phyloP scores from a whole-genome alignment of 37 sponge, comb jelly and placozoan species.

The Ianthella basta region DNA sequence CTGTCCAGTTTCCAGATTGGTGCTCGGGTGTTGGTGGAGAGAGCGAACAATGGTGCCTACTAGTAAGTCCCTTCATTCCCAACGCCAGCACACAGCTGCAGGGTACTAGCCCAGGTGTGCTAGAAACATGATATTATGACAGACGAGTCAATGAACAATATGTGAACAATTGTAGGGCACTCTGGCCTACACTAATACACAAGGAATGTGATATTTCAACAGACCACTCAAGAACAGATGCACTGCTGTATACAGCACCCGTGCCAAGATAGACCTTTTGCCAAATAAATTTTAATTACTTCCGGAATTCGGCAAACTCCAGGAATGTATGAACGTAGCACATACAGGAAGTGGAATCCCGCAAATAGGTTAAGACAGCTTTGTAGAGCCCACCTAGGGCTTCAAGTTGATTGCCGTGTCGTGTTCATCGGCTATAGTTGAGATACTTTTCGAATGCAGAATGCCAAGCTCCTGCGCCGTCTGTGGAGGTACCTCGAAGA shows the following conservation, averaged over 20 bases:
- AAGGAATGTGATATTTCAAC: too few species aligned
- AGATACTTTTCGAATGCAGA: conserved; percentile 5
- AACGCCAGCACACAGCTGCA: too few species aligned
- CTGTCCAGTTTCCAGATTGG: neutral
- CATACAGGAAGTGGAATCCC: neutral
- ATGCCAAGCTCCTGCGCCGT: conserved; percentile 6
- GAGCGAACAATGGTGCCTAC: neutral
- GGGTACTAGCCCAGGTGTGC: too few species aligned
- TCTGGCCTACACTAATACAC: too few species aligned
- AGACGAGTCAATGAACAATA: too few species aligned
- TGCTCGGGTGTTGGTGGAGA: neutral
- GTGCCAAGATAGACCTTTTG: conserved; percentile 9
- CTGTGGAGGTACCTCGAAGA: neutral
- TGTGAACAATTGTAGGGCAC: too few species aligned
- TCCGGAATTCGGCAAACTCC: neutral
- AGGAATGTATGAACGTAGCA: neutral
- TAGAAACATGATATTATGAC: too few species aligned
- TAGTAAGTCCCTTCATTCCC: neutral
- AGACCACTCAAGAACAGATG: too few species aligned
- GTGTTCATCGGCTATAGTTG: neutral
- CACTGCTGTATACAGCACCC: too few species aligned
- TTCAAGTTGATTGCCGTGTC: neutral
- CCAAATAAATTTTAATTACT: conserved; percentile 5
- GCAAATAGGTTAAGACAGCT: neutral
- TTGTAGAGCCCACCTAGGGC: neutral